Percentiles rank a stretch among this genome's conserved stretches.
Evolutionary conservation across 2,113 vertebrate genomes (phyloP).

Genomic region (Merops nubicus): DNA sequence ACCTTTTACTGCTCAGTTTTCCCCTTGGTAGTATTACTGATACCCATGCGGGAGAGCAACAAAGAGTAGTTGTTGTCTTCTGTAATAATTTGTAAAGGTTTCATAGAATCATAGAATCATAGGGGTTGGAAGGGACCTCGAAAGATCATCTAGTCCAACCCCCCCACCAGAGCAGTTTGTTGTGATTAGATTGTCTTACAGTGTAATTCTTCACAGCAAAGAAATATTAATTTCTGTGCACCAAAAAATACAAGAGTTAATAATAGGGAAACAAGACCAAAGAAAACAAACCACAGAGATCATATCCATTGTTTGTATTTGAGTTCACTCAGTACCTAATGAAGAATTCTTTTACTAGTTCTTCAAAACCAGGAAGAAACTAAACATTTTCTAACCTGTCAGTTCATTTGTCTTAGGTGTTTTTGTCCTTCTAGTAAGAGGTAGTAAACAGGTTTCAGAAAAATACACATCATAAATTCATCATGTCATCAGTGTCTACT

Average conservation of each 20-base stretch:
- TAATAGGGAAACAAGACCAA: background rate
- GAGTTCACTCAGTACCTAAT: background rate
- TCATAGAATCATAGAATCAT: no score
- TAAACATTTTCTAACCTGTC: background rate
- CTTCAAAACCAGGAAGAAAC: background rate
- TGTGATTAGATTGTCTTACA: no score
- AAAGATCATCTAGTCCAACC: no score
- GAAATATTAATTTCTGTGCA: background rate
- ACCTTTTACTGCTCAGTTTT: background rate
- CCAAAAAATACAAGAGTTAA: background rate
- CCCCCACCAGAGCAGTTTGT: no score
- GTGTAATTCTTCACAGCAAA: background rate
- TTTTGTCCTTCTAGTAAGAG: background rate
- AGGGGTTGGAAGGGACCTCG: no score
- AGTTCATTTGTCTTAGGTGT: background rate
- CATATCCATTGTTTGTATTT: background rate
- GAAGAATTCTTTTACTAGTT: background rate
- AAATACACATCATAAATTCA: background rate
- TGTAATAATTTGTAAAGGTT: background rate
- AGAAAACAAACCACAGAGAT: rapidly evolving
- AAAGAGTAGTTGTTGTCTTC: background rate
- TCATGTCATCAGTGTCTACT: background rate
- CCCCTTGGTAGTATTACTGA: background rate
- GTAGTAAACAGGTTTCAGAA: background rate
- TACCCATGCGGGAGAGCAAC: background rate